Evolutionary conservation across 1,140 invertebrate genomes (phyloP), one percentile per base, ranked within the genome.

Genomic region (Aphelinus atriplicis): DNA sequence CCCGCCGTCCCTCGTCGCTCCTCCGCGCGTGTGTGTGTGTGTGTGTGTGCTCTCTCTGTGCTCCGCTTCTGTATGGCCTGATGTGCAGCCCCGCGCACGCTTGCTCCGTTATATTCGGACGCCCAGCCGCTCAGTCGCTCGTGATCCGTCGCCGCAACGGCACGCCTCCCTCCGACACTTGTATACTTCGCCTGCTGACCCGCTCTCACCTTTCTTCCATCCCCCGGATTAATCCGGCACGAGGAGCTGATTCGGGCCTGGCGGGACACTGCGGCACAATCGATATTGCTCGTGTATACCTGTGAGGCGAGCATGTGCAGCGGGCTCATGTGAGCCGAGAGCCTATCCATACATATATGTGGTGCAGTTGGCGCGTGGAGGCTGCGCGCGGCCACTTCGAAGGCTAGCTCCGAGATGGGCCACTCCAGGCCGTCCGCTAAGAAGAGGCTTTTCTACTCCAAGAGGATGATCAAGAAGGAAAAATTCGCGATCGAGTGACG

Each of bases 391-490:
- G 48, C 51, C 10, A 9, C 3, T 9, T 3, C 48, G 43, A 47
- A 3, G 10, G 46, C 46, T 43, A 65, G 63, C 2, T n/a, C 51
- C 61, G 42, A 58, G 63, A 85, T 85, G 84, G 80, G 73, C 77
- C 72, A 77, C 5, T 60, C 56, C 43, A 78, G 79, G 68, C 73
- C 70, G 2, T 80, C 78, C 0, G 79, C 76, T 0, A 82, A 77
- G 46, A 81, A 78, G 67, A 78, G 78, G 71, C 57, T 80, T 46
- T 79, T 78, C 56, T 82, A 82, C 51, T 76, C 77, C 2, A 82
- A 81, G 56, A 81, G 65, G 63, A 83, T 81, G 73, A 60, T 80
- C 47, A 77, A 81, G 57, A 84, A 77, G 50, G 77, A 80, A 47
- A 80, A 81, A 71, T 78, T 77, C 26, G 26, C 26, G 26, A 26